Evolutionary conservation across 2,888 invertebrate species (phyloP).

Genomic region (Lasioglossum morio): DNA sequence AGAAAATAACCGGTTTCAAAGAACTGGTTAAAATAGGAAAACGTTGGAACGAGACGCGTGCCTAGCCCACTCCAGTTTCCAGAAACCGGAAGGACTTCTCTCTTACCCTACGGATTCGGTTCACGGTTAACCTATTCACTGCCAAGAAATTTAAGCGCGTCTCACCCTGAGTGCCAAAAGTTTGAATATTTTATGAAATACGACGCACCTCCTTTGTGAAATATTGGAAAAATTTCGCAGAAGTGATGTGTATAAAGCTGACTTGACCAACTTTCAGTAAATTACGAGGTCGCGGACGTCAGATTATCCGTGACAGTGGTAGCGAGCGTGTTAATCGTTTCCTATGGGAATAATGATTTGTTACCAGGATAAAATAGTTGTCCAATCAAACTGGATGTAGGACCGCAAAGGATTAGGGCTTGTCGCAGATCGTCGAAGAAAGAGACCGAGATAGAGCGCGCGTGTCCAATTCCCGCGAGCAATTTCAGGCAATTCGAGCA

Average conservation of each 20-base stretch:
- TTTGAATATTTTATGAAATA: not conserved
- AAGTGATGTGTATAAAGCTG: not conserved
- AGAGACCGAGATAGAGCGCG: not conserved
- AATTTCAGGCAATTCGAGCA: slow-evolving; percentile 3
- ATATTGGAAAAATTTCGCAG: not conserved
- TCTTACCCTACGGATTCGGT: not conserved
- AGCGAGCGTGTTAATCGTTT: not conserved
- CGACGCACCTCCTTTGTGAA: not conserved
- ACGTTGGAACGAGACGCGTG: not conserved
- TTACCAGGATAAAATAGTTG: not conserved
- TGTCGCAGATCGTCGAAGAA: not conserved
- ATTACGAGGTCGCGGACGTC: not conserved
- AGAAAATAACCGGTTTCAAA: not conserved
- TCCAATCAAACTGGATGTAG: not conserved
- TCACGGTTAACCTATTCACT: not conserved
- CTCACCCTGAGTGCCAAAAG: not conserved
- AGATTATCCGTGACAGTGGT: too few relatives aligned
- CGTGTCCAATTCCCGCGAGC: not conserved
- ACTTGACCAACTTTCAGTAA: not conserved
- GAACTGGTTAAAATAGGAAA: not conserved
- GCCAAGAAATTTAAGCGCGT: not conserved
- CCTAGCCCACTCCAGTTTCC: not conserved
- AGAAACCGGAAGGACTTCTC: not conserved
- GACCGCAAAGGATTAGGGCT: not conserved
- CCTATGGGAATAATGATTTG: not conserved